Evolutionary conservation across 2,113 vertebrate species (phyloP), one percentile per base, ranked within the genome.

Genomic region (Xenotilapia flavipinnis): DNA sequence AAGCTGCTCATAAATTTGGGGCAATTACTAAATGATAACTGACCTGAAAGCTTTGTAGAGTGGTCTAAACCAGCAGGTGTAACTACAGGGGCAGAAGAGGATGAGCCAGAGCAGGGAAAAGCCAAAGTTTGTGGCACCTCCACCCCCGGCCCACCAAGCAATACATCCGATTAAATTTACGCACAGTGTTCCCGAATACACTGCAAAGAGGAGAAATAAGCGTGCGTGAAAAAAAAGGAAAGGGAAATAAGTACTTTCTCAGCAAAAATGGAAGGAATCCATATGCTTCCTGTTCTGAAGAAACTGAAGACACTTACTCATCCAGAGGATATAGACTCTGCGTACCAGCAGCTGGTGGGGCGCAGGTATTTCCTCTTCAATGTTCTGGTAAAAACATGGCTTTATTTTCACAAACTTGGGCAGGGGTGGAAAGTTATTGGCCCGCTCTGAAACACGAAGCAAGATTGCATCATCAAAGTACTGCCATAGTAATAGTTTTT

Each of bases 1-100:
- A 40, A 12, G 3, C 7, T 53, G 21, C 14, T 83, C 7, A 58
- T 8, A 80, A 42, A 75, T 23, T 23, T 9, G 3, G 79, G 40
- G 77, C 2, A 31, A 77, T 62, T 14, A 82, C 3, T 2, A 31
- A n/a, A 53, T 1, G n/a, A 13, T 6, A 9, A 92, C 95, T 95
- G 47, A 98, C 98, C 98, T 95, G 84, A 99, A 98, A 70, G 98
- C 98, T 95, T 99, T 99, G 96, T 99, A 99, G 2, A 94, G 97
- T 0, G 98, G 97, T 75, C 98, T 97, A 95, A 99, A 99, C 98
- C 98, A 99, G 95, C 98, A 99, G 82, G 97, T 26, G 6, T 98
- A 99, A 79, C 97, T 89, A 9, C 98, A 98, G 23, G 98, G 98
- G 5, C 97, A 97, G 95, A 99, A 99, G 62, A 98, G 94, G 56